Evolutionary conservation across 2,113 vertebrate genomes (phyloP), one percentile per base, ranked within the genome.

Genomic region (Zosterops hypoxanthus): DNA sequence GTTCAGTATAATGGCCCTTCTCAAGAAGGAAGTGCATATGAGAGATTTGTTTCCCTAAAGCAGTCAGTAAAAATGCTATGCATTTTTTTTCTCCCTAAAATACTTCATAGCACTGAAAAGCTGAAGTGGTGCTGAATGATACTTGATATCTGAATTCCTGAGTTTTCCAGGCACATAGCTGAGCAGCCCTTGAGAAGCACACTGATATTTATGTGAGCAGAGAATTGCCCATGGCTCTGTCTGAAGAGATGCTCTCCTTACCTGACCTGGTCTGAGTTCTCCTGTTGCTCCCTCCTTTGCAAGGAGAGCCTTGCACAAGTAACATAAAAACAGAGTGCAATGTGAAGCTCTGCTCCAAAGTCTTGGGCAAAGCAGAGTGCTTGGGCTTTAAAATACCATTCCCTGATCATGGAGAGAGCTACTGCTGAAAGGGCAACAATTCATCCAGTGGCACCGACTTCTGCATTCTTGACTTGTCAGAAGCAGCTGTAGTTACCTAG

Each of bases 241-340:
- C 34, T 47, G 34, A 59, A 64, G 55, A 36, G 31, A 25, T 17
- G 12, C n/a, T 34, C 52, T 76, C 22, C 46, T 41, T 78, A 26
- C 34, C 59, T 47, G 46, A 55, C 23, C 61, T 36, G 16, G 15
- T 31, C 41, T 66, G 39, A 82, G 5, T 17, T 61, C 9, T 83
- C 26, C 15, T 64, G 8, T 60, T 65, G 24, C 20, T 86, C 26
- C 2, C 8, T 78, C 11, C 49, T 55, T 84, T 59, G 20, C 1
- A 3, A 61, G 33, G 39, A 86, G 44, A 82, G 24, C 33, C 52
- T 64, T 49, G 28, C 1, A 2, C 22, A 12, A 22, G 5, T 26
- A 39, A 25, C 13, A 23, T 23, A 59, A 39, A 56, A 59, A 2
- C 26, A 59, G 42, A 78, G 14, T 0, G 0, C 0, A 2, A 7